Percentiles rank a stretch among this genome's conserved stretches.
phyloP scores from a whole-genome alignment of 1,140 invertebrate species.

The Chrysomallon squamiferum region DNA sequence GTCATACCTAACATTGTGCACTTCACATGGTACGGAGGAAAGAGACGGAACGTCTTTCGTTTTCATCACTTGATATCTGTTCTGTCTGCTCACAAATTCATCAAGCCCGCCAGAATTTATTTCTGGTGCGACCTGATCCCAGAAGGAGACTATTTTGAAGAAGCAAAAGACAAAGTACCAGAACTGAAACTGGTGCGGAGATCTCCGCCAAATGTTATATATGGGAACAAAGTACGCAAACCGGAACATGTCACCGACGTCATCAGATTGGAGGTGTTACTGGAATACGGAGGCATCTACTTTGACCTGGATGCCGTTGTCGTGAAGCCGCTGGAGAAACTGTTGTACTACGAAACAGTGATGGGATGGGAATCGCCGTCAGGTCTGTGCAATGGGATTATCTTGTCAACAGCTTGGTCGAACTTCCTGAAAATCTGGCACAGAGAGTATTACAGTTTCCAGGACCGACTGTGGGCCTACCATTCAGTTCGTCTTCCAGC shows the following conservation, averaged over 20 bases:
- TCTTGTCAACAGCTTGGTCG: not conserved
- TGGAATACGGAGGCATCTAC: conserved; percentile 81
- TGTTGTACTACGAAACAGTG: not conserved
- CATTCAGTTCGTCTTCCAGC: not conserved
- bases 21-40: not conserved
- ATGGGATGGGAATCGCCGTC: not conserved
- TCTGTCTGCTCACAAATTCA: not conserved
- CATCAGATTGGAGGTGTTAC: conserved; percentile 74
- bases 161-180: not conserved
- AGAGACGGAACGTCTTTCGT: not conserved
- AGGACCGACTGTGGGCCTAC: not conserved
- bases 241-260: conserved; percentile 13
- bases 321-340: conserved; percentile 52
- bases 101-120: not conserved
- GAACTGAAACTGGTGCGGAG: not conserved
- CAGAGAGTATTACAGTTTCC: not conserved
- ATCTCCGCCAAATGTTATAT: not conserved
- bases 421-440: conserved; percentile 1
- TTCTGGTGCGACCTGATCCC: not conserved
- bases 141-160: not conserved
- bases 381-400: not conserved
- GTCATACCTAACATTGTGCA: conserved; percentile 9
- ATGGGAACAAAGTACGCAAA: not conserved
- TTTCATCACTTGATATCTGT: not conserved
- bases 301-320: conserved; percentile 80